A percentile compares a stretch with the other conserved stretches of the same genome.
These are phyloP conservation scores for Serrognathus titanus DNA, from an alignment of 2,888 invertebrate genomes.

Conservation along the genomic window DNA sequence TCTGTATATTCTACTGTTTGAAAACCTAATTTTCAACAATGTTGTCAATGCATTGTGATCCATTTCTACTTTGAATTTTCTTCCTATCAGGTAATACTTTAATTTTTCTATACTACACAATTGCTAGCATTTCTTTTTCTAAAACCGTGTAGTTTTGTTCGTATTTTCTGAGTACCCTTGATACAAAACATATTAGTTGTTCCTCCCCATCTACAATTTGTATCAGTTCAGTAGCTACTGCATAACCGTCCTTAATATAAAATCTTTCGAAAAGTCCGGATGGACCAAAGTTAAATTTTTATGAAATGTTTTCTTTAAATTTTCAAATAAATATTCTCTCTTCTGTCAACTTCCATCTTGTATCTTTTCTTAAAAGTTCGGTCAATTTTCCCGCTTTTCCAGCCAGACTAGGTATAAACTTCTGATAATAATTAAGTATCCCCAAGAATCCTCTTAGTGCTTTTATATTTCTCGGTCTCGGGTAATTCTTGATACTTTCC, in stretches of 20 bases:
- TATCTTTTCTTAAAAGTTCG: not conserved
- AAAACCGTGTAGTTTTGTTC: not conserved
- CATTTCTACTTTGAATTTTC: not conserved
- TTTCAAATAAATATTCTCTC: not conserved
- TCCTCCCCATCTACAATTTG: not conserved
- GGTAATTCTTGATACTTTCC: not conserved
- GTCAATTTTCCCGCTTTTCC: not conserved
- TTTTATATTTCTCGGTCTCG: not conserved
- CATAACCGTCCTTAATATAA: no score
- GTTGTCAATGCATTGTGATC: not conserved
- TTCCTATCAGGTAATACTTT: not conserved
- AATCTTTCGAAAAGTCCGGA: no score
- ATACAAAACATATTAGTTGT: constrained; percentile 1
- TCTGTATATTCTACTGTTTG: not conserved
- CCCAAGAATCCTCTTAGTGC: not conserved
- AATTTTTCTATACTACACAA: no score
- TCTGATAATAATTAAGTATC: not conserved
- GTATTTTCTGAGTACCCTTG: not conserved
- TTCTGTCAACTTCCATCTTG: not conserved
- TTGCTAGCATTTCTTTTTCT: no score
- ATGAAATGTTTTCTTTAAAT: not conserved
- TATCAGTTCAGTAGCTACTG: not conserved
- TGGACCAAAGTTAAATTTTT: no score
- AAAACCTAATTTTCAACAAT: not conserved
- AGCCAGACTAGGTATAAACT: not conserved